Evolutionary conservation across 2,797 vertebrate species (phyloP).

Genomic region (Sylvilagus floridanus): DNA sequence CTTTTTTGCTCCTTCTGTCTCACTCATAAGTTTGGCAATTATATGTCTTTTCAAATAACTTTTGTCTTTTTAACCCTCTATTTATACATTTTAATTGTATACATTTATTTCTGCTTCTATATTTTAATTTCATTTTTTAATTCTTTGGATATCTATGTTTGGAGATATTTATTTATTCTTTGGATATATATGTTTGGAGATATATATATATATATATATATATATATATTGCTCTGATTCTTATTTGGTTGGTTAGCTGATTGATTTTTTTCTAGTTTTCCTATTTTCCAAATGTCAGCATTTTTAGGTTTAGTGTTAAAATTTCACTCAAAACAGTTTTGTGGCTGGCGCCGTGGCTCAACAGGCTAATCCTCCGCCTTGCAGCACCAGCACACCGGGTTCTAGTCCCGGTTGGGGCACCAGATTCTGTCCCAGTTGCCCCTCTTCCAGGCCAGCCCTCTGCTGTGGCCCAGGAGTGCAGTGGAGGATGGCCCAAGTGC

Average conservation of each 20-base stretch:
- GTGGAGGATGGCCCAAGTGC: too few species aligned
- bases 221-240: neutral
- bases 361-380: too few species aligned
- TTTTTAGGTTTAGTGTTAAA: neutral
- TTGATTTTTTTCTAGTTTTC: neutral
- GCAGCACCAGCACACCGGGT: too few species aligned
- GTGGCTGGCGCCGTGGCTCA: too few species aligned
- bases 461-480: too few species aligned
- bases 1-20: neutral
- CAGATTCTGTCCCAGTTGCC: too few species aligned
- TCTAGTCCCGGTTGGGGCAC: too few species aligned
- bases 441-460: too few species aligned
- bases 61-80: neutral
- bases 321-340: neutral
- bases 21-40: neutral
- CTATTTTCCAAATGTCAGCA: neutral
- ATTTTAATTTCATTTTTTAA: neutral
- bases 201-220: too few species aligned
- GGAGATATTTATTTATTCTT: neutral
- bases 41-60: conserved; percentile 4
- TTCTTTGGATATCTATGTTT: neutral
- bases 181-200: neutral
- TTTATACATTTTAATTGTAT: conserved; percentile 4
- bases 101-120: neutral
- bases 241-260: neutral